Conservation (phyloP, 2,797 vertebrate species). For the Glyptemys insculpta region DNA sequence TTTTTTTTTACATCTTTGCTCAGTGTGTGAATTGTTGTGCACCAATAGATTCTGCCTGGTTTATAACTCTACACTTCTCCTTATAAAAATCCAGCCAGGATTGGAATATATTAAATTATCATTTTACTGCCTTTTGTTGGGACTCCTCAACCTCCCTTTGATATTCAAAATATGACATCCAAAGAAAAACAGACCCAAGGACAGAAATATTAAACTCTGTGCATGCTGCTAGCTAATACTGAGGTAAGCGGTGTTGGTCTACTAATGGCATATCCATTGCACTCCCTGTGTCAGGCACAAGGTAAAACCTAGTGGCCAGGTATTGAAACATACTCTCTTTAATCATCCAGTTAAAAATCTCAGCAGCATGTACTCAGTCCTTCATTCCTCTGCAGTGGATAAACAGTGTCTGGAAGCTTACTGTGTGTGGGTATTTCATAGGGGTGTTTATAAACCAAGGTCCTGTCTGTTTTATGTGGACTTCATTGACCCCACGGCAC, state of each 20-base stretch:
- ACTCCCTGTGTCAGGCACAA: neutral
- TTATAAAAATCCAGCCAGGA: constrained; percentile 18
- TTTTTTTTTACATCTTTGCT: constrained; percentile 29
- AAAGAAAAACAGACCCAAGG: neutral
- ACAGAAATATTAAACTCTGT: neutral
- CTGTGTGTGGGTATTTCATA: neutral
- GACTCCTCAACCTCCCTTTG: neutral
- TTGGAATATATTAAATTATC: constrained; percentile 1
- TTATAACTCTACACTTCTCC: constrained; percentile 22
- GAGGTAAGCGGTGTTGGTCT: neutral
- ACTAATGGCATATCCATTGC: neutral
- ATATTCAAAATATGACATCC: constrained; percentile 29
- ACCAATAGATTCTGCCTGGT: constrained; percentile 40
- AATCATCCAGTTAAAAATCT: neutral
- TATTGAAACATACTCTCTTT: neutral
- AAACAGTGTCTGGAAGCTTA: neutral
- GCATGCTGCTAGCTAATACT: neutral
- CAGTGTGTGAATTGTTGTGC: constrained; percentile 30
- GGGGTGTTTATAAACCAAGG: neutral
- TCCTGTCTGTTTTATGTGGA: neutral
- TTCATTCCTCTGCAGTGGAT: neutral
- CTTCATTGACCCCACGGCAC: neutral
- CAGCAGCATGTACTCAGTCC: neutral
- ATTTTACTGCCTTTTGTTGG: constrained; percentile 8
- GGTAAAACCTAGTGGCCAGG: neutral